phyloP scores from a whole-genome alignment of 2,113 vertebrate genomes.

The Parus major region DNA sequence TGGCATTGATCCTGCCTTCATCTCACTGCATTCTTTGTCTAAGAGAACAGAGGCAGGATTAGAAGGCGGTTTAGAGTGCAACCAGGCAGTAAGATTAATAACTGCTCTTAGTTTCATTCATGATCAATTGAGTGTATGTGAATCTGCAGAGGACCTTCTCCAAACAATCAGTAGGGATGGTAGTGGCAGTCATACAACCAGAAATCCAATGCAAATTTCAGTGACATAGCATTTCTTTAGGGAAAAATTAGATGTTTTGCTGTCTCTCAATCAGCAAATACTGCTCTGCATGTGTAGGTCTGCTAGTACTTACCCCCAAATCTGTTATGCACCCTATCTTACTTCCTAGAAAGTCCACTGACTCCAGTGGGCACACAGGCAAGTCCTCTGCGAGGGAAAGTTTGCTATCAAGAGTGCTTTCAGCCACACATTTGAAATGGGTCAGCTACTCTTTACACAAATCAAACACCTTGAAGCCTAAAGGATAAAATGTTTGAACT shows the following conservation, averaged over 20 bases:
- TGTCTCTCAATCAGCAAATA: not conserved
- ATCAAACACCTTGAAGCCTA: not conserved
- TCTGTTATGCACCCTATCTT: not conserved
- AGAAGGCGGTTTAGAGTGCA: constrained; percentile 58
- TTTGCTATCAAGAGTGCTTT: not conserved
- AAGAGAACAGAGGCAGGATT: constrained; percentile 68
- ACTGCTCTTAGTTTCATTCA: constrained; percentile 63
- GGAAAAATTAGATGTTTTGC: not conserved
- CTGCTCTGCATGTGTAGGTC: not conserved
- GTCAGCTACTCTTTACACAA: not conserved
- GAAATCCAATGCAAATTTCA: constrained; percentile 14
- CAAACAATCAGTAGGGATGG: not conserved
- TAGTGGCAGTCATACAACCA: not conserved
- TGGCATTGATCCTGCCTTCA: constrained; percentile 60
- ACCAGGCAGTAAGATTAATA: constrained; percentile 66
- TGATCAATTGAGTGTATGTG: constrained; percentile 37
- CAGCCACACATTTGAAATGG: not conserved
- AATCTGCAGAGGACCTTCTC: constrained; percentile 40
- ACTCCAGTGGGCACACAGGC: not conserved
- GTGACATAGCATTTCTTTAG: not conserved
- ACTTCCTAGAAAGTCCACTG: not conserved
- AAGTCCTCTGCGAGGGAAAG: not conserved
- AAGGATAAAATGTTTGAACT: not conserved
- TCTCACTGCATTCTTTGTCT: constrained; percentile 68
- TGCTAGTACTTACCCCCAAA: not conserved